A percentile compares a stretch with the other conserved stretches of the same genome.
phyloP scores from a whole-genome alignment of 2,797 vertebrate species.

The Pempheris klunzingeri region DNA sequence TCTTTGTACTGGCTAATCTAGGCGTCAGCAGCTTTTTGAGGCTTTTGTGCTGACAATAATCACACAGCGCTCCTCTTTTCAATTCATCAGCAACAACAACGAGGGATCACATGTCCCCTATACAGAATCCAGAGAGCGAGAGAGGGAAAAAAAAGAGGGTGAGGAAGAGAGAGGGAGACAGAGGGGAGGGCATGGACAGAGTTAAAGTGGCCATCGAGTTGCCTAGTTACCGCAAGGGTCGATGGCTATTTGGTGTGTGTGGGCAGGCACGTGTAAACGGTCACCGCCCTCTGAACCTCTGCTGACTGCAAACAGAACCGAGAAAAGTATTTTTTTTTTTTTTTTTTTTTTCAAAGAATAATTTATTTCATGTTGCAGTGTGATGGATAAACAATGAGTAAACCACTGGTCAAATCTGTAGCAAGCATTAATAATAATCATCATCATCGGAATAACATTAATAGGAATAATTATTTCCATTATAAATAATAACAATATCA shows the following conservation, averaged over 20 bases:
- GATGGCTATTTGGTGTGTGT: slow-evolving; percentile 48
- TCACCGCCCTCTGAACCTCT: slow-evolving; percentile 47
- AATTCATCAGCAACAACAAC: slow-evolving; percentile 92
- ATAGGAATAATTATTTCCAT: slow-evolving; percentile 81
- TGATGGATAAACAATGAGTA: slow-evolving; percentile 81
- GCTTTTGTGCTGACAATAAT: slow-evolving; percentile 95
- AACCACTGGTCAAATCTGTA: slow-evolving; percentile 82
- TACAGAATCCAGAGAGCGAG: slow-evolving; percentile 75
- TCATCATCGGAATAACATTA: slow-evolving; percentile 79
- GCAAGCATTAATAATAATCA: slow-evolving; percentile 81
- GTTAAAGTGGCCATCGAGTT: slow-evolving; percentile 80
- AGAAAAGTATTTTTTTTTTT: slow-evolving; percentile 41
- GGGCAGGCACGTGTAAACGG: slow-evolving; percentile 39
- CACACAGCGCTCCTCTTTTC: slow-evolving; percentile 88
- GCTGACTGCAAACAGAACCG: slow-evolving; percentile 27
- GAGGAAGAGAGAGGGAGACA: not conserved
- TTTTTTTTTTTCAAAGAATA: slow-evolving; percentile 79
- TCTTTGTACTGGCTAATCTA: slow-evolving; percentile 87
- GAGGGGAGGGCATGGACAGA: slow-evolving; percentile 40
- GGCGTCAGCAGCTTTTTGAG: slow-evolving; percentile 95
- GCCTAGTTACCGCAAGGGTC: slow-evolving; percentile 76
- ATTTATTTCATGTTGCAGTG: slow-evolving; percentile 84
- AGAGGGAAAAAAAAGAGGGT: slow-evolving; percentile 9
- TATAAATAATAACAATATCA: slow-evolving; percentile 84
- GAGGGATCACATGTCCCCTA: slow-evolving; percentile 88